Conservation (phyloP, 2,888 invertebrate species). For the Euphydryas editha region DNA sequence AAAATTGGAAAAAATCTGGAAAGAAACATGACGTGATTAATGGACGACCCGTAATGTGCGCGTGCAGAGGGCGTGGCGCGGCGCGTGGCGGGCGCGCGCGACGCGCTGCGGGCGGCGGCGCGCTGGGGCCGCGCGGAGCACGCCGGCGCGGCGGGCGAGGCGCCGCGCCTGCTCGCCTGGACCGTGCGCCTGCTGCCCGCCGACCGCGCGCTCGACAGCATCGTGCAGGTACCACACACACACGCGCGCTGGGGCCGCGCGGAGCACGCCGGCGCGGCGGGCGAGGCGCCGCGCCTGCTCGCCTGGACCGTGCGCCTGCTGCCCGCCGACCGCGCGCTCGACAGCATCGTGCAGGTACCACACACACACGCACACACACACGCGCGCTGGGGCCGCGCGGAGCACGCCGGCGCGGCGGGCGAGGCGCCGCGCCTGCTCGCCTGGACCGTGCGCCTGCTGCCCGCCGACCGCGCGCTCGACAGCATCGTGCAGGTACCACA, state of each 20-base stretch:
- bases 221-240: conserved; percentile 28
- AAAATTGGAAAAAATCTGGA: too few relatives aligned
- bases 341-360: neutral
- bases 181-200: conserved; percentile 84
- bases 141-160: conserved; percentile 93
- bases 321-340: neutral
- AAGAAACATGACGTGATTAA: too few relatives aligned
- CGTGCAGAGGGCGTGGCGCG: conserved; percentile 87
- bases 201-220: conserved; percentile 31
- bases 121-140: conserved; percentile 91
- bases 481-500: neutral
- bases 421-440: neutral
- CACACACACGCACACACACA: neutral
- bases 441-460: too few relatives aligned
- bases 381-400: neutral
- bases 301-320: neutral
- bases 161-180: conserved; percentile 91
- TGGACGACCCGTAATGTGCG: too few relatives aligned
- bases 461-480: too few relatives aligned
- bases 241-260: conserved; percentile 89
- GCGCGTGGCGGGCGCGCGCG: conserved; percentile 82
- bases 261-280: conserved; percentile 92
- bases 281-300: conserved; percentile 85
- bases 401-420: neutral
- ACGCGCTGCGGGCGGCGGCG: conserved; percentile 86